These are phyloP conservation scores for Cnemophilus loriae DNA, from an alignment of 2,113 vertebrate genomes.

Conservation along the genomic window DNA sequence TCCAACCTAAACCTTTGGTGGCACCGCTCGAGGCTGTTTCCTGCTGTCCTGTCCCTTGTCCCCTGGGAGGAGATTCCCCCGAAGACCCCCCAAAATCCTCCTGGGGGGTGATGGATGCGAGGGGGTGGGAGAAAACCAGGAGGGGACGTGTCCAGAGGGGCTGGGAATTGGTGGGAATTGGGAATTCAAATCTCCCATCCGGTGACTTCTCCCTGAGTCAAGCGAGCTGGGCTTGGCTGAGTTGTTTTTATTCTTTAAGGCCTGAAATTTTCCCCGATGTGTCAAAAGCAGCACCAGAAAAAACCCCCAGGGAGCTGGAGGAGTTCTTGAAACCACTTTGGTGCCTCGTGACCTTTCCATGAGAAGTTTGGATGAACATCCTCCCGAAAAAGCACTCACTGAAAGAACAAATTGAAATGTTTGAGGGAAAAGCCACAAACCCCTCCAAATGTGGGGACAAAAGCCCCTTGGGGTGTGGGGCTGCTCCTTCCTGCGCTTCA, in stretches of 20 bases:
- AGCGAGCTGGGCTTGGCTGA: not conserved
- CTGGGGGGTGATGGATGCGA: not conserved
- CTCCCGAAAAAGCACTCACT: not conserved
- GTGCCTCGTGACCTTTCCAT: not conserved
- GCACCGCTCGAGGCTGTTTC: not conserved
- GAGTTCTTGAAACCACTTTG: not conserved
- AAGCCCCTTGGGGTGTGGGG: not conserved
- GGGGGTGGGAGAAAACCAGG: rapidly evolving
- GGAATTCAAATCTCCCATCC: not conserved
- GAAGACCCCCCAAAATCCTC: not conserved
- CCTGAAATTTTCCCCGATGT: not conserved
- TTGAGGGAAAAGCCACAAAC: not conserved
- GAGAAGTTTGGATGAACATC: not conserved
- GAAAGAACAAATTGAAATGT: not conserved
- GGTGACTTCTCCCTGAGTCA: not conserved
- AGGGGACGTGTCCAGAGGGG: not conserved
- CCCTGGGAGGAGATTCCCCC: not conserved
- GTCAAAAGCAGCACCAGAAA: not conserved
- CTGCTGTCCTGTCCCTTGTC: not conserved
- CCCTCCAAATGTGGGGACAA: not conserved
- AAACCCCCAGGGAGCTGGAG: not conserved
- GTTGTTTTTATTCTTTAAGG: not conserved
- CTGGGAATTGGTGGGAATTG: not conserved
- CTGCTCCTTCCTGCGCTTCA: not conserved
- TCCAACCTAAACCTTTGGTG: not conserved